Evolutionary conservation across 2,888 invertebrate species (phyloP), one percentile per base, ranked within the genome.

Genomic region (Ptychoptera albimana): DNA sequence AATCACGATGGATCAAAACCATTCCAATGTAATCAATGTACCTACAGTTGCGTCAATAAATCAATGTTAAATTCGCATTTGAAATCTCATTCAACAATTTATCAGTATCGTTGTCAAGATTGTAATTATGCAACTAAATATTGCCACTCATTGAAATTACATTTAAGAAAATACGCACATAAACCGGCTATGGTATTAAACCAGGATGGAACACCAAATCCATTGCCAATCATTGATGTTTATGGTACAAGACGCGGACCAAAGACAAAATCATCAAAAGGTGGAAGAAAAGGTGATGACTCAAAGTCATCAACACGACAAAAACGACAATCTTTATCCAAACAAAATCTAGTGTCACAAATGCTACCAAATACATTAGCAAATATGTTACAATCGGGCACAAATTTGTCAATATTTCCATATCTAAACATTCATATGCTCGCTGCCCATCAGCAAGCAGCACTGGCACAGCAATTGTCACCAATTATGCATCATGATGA

Each of bases 21-120:
- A 2, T 96, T 87, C 70, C 85, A 86, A 60, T 97, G 96, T 64
- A 74, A 75, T 49, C 80, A 88, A 58, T 97, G 96, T 61, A 72
- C 75, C 13, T 92, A 92, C 57, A 75, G 80, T 0, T 96, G 94
- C 60, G 93, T 94, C n/a, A 96, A 93, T 68, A 93, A 94, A 62
- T 96, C 96, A 1, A 99, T 99, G 98, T 71, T 99, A 45, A 97
- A 93, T 66, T 94, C 93, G 1, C 98, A 98, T 61, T 75, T 93
- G 59, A 98, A 98, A 60, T 92, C 91, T 0, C 98, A 98, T 64
- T 86, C 86, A 0, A 83, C 81, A 51, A 72, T 93, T 1, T 93
- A 93, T 58, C 92, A 91, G 59, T 96, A 91, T 63, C 75, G 88
- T 34, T 98, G 98, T 61, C 71, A 81, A 0, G 84, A 93, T 59